Evolutionary conservation across 2,113 vertebrate genomes (phyloP), one percentile per base, ranked within the genome.

Genomic region (Poecilia latipinna): DNA sequence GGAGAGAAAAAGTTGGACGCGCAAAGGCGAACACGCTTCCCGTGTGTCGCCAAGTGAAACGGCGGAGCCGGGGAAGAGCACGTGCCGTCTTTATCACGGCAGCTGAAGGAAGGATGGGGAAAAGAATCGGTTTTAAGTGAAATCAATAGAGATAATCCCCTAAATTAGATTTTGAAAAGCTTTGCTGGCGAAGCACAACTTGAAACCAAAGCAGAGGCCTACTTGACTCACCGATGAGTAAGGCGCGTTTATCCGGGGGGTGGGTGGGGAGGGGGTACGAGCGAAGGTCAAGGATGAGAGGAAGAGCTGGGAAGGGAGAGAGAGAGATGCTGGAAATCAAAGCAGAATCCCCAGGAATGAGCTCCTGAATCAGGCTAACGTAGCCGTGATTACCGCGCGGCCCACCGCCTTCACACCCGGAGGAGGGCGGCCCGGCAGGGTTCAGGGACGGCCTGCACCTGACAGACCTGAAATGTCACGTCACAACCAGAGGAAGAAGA

Each of bases 71-170:
- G 85, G 85, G 76, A 31, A 73, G 77, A 74, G 39, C 72, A 24
- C 31, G 35, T 11, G 35, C 69, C 73, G 79, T 67, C 75, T 26
- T 86, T 77, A 89, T 91, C 84, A 70, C 75, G 69, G 76, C 72
- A 1, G 80, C 82, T 76, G 83, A 86, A 63, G 72, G 75, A 78
- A 65, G 75, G 87, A 63, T 81, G 88, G 71, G 90, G 83, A 89
- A 90, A 90, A 87, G 78, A 89, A 86, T 90, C 84, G 68, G 87
- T 92, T 91, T 91, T 90, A 90, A 93, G 88, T 91, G 89, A 93
- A 94, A 94, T 94, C 93, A 94, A 93, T 93, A 90, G 91, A 92
- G 92, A 92, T 94, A 94, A 94, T 94, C 92, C 93, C 79, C 87
- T 78, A 93, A 94, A 94, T 94, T 90, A 93, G 90, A 93, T 94